phyloP scores from a whole-genome alignment of 2,797 vertebrate genomes.

The Hybognathus amarus region DNA sequence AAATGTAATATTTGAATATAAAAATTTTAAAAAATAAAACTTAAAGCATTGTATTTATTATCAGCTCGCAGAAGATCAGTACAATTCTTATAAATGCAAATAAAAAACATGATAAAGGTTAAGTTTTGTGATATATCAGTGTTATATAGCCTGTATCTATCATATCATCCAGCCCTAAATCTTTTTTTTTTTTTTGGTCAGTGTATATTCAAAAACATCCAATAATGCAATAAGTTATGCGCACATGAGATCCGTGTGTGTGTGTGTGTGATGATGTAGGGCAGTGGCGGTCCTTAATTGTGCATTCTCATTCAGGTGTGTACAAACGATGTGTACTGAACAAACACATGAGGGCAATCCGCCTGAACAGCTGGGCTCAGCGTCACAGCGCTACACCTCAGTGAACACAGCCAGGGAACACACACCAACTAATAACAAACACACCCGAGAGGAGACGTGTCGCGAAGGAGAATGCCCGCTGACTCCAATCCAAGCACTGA shows the following conservation, averaged over 20 bases:
- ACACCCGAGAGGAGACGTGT: background rate
- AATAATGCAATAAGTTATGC: too few species aligned
- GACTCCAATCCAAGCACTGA: background rate
- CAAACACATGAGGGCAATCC: constrained; percentile 29
- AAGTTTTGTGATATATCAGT: too few species aligned
- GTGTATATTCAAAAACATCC: too few species aligned
- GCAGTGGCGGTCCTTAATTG: background rate
- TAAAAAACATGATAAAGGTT: background rate
- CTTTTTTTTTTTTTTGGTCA: too few species aligned
- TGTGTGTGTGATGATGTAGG: constrained; percentile 1
- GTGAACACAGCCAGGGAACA: background rate
- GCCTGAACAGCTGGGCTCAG: constrained; percentile 18
- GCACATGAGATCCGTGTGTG: background rate
- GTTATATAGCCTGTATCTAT: too few species aligned
- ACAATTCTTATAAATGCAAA: background rate
- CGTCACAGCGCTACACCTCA: constrained; percentile 19
- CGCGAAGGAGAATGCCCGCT: background rate
- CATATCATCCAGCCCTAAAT: too few species aligned
- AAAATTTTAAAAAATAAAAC: background rate
- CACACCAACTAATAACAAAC: constrained; percentile 5
- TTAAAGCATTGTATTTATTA: background rate
- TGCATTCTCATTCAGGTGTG: constrained; percentile 11
- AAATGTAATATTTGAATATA: background rate
- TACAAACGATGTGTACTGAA: constrained; percentile 25
- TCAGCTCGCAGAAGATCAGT: background rate